Conservation (phyloP, 64 coral and sea anemone species). For the Platygyra sinensis region DNA sequence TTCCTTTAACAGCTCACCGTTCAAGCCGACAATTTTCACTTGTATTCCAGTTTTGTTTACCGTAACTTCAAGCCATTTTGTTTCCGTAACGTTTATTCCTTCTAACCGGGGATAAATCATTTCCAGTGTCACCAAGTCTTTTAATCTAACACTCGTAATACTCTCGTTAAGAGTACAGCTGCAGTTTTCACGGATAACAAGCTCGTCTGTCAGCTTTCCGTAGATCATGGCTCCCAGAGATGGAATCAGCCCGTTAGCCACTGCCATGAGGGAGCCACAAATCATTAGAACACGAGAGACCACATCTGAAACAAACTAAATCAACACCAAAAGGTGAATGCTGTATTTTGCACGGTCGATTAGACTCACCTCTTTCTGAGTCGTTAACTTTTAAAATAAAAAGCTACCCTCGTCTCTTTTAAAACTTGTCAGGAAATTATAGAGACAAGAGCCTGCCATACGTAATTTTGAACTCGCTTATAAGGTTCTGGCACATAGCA, state of each 20-base stretch:
- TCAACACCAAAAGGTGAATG: background rate
- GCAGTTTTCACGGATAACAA: slow-evolving; percentile 28
- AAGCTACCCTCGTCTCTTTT: too few species aligned
- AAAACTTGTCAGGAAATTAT: too few species aligned
- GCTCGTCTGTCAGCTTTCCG: slow-evolving; percentile 74
- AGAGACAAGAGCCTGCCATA: too few species aligned
- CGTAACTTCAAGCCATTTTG: background rate
- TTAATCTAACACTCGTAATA: background rate
- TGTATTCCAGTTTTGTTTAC: slow-evolving; percentile 4
- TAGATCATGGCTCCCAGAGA: slow-evolving; percentile 80
- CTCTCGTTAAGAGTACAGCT: slow-evolving; percentile 39
- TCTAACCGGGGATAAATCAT: slow-evolving; percentile 8
- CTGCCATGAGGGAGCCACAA: slow-evolving; percentile 80
- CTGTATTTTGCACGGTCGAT: too few species aligned
- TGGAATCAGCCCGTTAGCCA: slow-evolving; percentile 80
- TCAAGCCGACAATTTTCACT: background rate
- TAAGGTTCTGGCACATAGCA: too few species aligned
- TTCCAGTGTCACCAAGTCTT: background rate
- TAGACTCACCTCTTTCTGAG: too few species aligned
- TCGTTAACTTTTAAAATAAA: too few species aligned
- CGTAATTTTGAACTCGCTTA: too few species aligned
- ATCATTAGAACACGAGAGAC: slow-evolving; percentile 78
- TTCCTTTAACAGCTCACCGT: background rate
- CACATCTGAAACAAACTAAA: slow-evolving; percentile 70
- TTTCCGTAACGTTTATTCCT: slow-evolving; percentile 4